These are phyloP conservation scores for Eupsilia transversa DNA, from an alignment of 2,888 invertebrate genomes.

Conservation along the genomic window DNA sequence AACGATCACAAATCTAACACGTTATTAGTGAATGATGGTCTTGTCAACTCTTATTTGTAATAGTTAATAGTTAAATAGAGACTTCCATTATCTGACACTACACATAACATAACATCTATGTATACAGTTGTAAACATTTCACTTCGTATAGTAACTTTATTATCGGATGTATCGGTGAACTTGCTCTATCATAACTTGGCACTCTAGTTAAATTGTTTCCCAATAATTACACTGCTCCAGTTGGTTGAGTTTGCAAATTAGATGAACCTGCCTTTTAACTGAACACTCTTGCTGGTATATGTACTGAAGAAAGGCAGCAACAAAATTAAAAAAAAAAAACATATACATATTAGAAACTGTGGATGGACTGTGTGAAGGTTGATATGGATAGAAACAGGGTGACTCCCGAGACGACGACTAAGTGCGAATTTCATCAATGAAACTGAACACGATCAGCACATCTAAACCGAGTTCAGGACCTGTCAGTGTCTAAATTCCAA, in stretches of 20 bases:
- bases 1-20: slow-evolving; percentile 9
- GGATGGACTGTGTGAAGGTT: no score
- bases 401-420: no score
- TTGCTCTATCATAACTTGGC: slow-evolving; percentile 12
- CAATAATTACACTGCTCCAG: not conserved
- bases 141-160: slow-evolving; percentile 4
- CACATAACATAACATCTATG: not conserved
- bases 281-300: not conserved
- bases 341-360: no score
- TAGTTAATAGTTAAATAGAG: not conserved
- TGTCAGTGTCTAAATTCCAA: no score
- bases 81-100: not conserved
- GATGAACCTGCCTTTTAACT: not conserved
- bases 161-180: slow-evolving; percentile 19
- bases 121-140: slow-evolving; percentile 13
- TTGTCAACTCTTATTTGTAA: slow-evolving; percentile 9
- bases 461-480: no score
- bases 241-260: not conserved
- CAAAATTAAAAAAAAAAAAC: not conserved
- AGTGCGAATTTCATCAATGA: no score
- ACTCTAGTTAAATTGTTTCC: slow-evolving; percentile 1
- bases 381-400: no score
- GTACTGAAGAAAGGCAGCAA: not conserved
- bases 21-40: slow-evolving; percentile 19
- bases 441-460: no score